Conservation (phyloP, 2,113 vertebrate genomes). For the Xiphophorus couchianus region DNA sequence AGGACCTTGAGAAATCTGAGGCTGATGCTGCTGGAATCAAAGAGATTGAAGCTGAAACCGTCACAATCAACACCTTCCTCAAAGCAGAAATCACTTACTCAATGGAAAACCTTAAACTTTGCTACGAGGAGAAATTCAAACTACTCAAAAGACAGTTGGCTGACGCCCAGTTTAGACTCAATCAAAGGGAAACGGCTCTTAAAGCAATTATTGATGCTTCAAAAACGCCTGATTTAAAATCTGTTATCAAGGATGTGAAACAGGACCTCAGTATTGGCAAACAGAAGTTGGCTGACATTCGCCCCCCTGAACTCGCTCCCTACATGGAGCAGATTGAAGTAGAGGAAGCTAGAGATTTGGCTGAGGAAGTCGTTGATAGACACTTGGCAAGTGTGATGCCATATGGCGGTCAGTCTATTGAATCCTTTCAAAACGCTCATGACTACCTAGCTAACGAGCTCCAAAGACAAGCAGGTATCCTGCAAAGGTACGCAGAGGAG, state of each 20-base stretch:
- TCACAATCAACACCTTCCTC: constrained; percentile 73
- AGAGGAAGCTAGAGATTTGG: constrained; percentile 69
- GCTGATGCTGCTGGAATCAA: constrained; percentile 37
- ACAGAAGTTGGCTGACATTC: constrained; percentile 69
- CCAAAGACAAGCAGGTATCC: constrained; percentile 84
- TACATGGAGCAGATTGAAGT: constrained; percentile 77
- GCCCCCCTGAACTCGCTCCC: constrained; percentile 68
- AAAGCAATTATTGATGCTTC: constrained; percentile 82
- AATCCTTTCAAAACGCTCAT: constrained; percentile 77
- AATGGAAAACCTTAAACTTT: constrained; percentile 84
- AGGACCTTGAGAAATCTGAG: constrained; percentile 83
- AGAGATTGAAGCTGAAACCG: constrained; percentile 27
- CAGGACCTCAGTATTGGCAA: constrained; percentile 73
- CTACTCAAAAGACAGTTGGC: constrained; percentile 85
- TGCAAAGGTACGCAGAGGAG: constrained; percentile 85
- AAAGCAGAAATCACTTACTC: constrained; percentile 89
- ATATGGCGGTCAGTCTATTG: constrained; percentile 70
- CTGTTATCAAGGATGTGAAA: constrained; percentile 82
- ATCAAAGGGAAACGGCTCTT: constrained; percentile 84
- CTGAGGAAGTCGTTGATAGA: constrained; percentile 72
- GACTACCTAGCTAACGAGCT: constrained; percentile 88
- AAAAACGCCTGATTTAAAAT: constrained; percentile 81
- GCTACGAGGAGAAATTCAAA: constrained; percentile 84
- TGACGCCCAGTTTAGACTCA: constrained; percentile 82
- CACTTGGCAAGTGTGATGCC: constrained; percentile 61